These are phyloP conservation scores for Saccostrea cuccullata DNA, from an alignment of 1,140 invertebrate genomes.

Conservation along the genomic window DNA sequence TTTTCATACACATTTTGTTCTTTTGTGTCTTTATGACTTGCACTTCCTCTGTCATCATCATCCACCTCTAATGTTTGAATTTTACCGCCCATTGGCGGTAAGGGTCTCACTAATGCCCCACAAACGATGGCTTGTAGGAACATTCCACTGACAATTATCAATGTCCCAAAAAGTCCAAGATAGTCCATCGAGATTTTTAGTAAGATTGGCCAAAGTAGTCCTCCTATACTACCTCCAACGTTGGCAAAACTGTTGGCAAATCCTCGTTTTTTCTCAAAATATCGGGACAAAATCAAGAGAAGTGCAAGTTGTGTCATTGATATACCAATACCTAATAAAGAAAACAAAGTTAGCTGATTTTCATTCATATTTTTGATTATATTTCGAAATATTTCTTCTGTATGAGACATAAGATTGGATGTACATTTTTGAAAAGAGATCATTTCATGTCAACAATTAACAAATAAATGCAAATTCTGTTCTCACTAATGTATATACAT, in stretches of 20 bases:
- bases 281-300: slow-evolving; percentile 34
- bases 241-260: slow-evolving; percentile 49
- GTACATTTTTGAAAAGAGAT: too few relatives aligned
- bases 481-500: too few relatives aligned
- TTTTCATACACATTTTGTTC: background rate
- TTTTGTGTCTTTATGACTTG: background rate
- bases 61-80: background rate
- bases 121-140: slow-evolving; percentile 34
- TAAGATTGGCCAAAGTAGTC: slow-evolving; percentile 38
- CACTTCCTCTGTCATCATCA: background rate
- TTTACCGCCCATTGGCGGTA: background rate
- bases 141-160: slow-evolving; percentile 38
- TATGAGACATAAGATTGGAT: too few relatives aligned
- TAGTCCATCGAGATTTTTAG: slow-evolving; percentile 34
- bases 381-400: background rate
- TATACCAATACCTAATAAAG: slow-evolving; percentile 33
- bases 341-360: background rate
- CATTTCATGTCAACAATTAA: too few relatives aligned
- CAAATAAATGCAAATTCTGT: too few relatives aligned
- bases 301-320: slow-evolving; percentile 33
- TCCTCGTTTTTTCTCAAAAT: slow-evolving; percentile 45
- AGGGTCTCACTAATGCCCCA: slow-evolving; percentile 46
- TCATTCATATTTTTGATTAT: background rate
- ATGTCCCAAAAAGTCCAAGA: slow-evolving; percentile 33
- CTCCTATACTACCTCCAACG: slow-evolving; percentile 41